Percentiles rank a stretch among this genome's conserved stretches.
phyloP scores from a whole-genome alignment of 2,888 invertebrate genomes.

The Holacanthella duospinosa region DNA sequence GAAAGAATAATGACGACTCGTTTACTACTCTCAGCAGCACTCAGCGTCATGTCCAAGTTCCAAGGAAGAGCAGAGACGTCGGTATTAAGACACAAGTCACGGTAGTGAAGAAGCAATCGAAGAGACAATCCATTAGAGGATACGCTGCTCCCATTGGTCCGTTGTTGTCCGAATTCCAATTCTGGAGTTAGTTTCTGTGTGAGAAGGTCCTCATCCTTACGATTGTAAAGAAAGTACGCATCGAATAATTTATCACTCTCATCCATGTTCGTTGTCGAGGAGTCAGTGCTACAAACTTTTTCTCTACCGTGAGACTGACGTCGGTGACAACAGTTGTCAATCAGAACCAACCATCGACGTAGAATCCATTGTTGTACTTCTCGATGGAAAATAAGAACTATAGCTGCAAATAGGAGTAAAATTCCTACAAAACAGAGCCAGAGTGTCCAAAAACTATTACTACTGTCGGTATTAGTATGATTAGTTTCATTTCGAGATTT shows the following conservation, averaged over 20 bases:
- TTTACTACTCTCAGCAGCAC: slow-evolving; percentile 44
- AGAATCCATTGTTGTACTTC: slow-evolving; percentile 21
- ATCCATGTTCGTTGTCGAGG: slow-evolving; percentile 24
- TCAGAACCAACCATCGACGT: background rate
- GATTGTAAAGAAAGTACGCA: slow-evolving; percentile 81
- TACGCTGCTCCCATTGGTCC: too few species aligned
- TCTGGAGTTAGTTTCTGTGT: slow-evolving; percentile 43
- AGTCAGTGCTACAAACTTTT: background rate
- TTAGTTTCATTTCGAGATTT: background rate
- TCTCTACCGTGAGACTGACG: background rate
- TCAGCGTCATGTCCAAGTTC: slow-evolving; percentile 44
- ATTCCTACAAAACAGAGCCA: slow-evolving; percentile 17
- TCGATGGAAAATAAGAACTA: slow-evolving; percentile 27
- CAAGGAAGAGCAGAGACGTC: slow-evolving; percentile 39
- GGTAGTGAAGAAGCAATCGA: slow-evolving; percentile 62
- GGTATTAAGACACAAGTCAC: slow-evolving; percentile 45
- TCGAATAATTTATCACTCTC: slow-evolving; percentile 51
- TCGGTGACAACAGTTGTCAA: background rate
- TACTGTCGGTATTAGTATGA: slow-evolving; percentile 5
- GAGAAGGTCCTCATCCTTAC: slow-evolving; percentile 63
- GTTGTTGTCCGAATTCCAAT: slow-evolving; percentile 43
- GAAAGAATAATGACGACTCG: slow-evolving; percentile 78
- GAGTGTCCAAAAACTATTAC: too few species aligned
- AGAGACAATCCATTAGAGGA: too few species aligned
- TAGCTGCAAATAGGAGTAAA: slow-evolving; percentile 19